A percentile compares a stretch with the other conserved stretches of the same genome.
Evolutionary conservation across 2,797 vertebrate species (phyloP).

Genomic region (Pagetopsis macropterus): DNA sequence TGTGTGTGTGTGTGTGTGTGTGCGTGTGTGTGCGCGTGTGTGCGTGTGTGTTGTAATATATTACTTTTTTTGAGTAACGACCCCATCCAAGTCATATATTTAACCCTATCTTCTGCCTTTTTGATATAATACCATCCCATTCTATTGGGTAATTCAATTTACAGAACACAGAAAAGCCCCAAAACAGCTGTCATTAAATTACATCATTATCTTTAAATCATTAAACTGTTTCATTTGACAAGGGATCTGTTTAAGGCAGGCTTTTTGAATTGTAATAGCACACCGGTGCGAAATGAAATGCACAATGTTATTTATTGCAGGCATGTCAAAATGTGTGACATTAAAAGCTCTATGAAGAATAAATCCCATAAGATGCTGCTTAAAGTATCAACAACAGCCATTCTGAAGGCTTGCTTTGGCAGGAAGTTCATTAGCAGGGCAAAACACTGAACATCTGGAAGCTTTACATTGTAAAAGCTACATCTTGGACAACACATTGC

Average conservation of each 20-base stretch:
- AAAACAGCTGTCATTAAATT: background rate
- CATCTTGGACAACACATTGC: background rate
- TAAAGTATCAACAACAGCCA: background rate
- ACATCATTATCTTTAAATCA: background rate
- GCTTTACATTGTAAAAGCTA: background rate
- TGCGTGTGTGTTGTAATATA: too few relatives aligned
- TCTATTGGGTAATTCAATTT: conserved; percentile 4
- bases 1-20: too few relatives aligned
- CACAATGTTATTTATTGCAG: background rate
- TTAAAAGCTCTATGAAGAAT: background rate
- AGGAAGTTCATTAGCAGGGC: background rate
- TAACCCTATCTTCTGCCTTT: conserved; percentile 7
- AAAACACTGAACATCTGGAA: background rate
- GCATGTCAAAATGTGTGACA: background rate
- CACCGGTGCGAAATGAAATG: background rate
- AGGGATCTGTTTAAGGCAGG: background rate
- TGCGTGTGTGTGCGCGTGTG: too few relatives aligned
- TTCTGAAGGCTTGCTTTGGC: background rate
- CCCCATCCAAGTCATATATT: conserved; percentile 20
- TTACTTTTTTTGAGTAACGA: too few relatives aligned
- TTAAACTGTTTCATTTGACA: background rate
- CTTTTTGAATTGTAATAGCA: background rate
- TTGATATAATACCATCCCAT: conserved; percentile 2
- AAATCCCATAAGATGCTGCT: background rate
- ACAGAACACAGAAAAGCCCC: background rate